Evolutionary conservation across 2,797 vertebrate genomes (phyloP), one percentile per base, ranked within the genome.

Genomic region (Muscicapa striata): DNA sequence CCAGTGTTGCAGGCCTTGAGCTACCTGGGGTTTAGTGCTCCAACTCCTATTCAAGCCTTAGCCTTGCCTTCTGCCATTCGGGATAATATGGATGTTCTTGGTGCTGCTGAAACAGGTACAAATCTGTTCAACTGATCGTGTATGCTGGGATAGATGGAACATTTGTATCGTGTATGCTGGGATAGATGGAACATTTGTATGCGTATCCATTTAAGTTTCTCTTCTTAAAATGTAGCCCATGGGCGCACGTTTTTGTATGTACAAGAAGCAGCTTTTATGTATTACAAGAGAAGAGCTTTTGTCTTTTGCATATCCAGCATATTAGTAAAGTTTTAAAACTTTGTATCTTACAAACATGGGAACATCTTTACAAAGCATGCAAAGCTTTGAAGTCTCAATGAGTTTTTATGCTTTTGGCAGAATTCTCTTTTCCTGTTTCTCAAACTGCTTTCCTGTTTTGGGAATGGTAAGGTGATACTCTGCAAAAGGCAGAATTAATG

Each of bases 51-150:
- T 92, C 99, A 99, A 96, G 99, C 99, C 49, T 97, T 99, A 79
- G 95, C 98, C 20, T 96, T 99, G 85, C 98, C 99, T 41, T 96
- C 99, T 55, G 99, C 99, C 19, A 99, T 99, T 95, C 98, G 99
- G 94, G 99, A 99, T 95, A 98, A 95, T 5, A 97, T 99, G 98
- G 99, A 99, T 90, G 96, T 99, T 83, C 98, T 99, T 59, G 99
- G 99, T 22, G 99, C 99, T 55, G 99, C 99, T 30, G 99, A 99
- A 97, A 99, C 99, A 64, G 99, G 99, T 99, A 97, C 59, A 54
- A 11, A 27, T 80, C 43, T 49, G 11, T 49, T 70, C 27, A 52
- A 43, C 11, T 41, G 19, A 22, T 27, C 19, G 5, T 48, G 11
- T 24, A 0, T 59, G 43, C n/a, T n/a, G n/a, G n/a, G n/a, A n/a